Conservation (phyloP, 92 coral and sea anemone species). For the Siderastrea radians region DNA sequence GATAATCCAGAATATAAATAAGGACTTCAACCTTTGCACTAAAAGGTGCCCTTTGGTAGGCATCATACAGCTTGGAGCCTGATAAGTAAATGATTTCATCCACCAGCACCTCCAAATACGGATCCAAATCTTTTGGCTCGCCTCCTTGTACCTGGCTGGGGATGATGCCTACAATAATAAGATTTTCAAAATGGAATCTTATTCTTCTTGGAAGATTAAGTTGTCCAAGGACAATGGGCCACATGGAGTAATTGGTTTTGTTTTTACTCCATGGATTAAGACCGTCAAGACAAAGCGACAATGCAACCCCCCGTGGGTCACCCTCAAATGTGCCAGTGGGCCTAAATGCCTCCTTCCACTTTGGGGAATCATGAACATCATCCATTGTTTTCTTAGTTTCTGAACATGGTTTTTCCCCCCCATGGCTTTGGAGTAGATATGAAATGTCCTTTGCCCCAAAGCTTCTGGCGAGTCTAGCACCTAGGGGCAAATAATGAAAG, state of each 20-base stretch:
- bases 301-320: conserved; percentile 52
- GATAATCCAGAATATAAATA: conserved; percentile 54
- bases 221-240: conserved; percentile 58
- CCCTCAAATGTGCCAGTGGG: conserved; percentile 29
- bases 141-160: conserved; percentile 45
- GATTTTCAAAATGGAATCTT: conserved; percentile 25
- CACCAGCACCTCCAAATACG: conserved; percentile 46
- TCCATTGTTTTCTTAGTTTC: conserved; percentile 8
- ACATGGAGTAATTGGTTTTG: conserved; percentile 56
- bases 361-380: conserved; percentile 57
- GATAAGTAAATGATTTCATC: conserved; percentile 37
- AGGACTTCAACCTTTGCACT: conserved; percentile 44
- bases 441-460: conserved; percentile 52
- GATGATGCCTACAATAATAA: conserved; percentile 53
- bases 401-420: conserved; percentile 5
- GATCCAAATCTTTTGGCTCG: conserved; percentile 56
- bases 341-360: conserved; percentile 57
- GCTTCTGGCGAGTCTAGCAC: conserved; percentile 51
- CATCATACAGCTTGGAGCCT: conserved; percentile 33
- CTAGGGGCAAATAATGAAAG: conserved; percentile 63
- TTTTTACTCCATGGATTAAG: conserved; percentile 61
- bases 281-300: conserved; percentile 50
- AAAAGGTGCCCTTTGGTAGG: conserved; percentile 45
- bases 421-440: conserved; percentile 52
- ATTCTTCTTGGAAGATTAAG: conserved; percentile 45